phyloP scores from a whole-genome alignment of 2,113 vertebrate genomes.

The Austrofundulus limnaeus region DNA sequence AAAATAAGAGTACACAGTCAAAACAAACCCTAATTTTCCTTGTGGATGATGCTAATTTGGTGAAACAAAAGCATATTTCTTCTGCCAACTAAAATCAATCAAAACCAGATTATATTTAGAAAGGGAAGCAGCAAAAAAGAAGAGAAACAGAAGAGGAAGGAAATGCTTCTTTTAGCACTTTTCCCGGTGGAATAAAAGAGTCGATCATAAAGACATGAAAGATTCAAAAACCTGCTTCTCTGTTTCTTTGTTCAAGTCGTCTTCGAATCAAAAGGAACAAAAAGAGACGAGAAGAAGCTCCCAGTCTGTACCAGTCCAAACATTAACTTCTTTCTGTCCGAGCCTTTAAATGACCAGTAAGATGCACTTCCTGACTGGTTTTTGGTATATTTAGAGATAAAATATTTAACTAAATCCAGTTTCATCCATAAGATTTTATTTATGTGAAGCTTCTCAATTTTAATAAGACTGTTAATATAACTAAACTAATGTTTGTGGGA shows the following conservation, averaged over 20 bases:
- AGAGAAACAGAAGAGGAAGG: too few species aligned
- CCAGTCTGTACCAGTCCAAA: background rate
- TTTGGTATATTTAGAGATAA: background rate
- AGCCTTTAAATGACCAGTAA: too few species aligned
- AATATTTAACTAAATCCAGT: background rate
- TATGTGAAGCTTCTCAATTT: too few species aligned
- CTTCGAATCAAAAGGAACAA: background rate
- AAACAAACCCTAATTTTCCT: background rate
- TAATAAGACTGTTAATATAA: too few species aligned
- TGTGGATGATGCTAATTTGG: background rate
- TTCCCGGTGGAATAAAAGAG: background rate
- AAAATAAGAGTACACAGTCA: background rate
- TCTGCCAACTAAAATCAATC: background rate
- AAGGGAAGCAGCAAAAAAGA: background rate
- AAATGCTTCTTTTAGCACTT: background rate
- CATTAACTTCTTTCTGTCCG: too few species aligned
- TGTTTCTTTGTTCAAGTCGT: background rate
- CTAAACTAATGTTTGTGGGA: too few species aligned
- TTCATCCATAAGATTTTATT: too few species aligned
- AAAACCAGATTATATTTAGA: background rate
- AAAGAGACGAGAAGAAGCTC: background rate
- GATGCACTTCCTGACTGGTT: too few species aligned
- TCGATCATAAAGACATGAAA: background rate
- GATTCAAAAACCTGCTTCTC: slow-evolving; percentile 6
- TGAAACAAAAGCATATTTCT: background rate